These are phyloP conservation scores for Chloroceryle inda DNA, from an alignment of 2,797 vertebrate genomes.

Conservation along the genomic window DNA sequence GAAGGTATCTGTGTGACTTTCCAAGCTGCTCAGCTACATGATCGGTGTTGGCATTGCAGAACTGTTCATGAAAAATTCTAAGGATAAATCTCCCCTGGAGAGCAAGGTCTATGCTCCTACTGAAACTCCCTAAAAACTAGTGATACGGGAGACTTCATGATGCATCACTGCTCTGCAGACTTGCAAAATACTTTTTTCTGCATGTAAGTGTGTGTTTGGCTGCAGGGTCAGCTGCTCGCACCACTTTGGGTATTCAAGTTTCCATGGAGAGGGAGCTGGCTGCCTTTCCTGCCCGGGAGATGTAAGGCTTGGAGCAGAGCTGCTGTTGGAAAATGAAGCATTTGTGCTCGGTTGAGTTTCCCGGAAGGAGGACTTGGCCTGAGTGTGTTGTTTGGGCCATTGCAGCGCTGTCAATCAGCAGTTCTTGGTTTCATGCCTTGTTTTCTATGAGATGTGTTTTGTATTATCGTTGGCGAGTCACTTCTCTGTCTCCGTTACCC, in stretches of 20 bases:
- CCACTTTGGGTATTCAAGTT: neutral
- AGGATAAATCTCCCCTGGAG: neutral
- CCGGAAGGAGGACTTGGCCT: neutral
- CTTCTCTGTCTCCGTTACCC: neutral
- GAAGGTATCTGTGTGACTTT: neutral
- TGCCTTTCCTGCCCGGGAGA: neutral
- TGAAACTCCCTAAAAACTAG: neutral
- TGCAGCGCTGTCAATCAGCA: neutral
- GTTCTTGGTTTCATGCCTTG: neutral
- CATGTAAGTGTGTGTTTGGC: neutral
- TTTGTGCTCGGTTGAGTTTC: slow-evolving; percentile 7
- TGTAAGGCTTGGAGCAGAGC: neutral
- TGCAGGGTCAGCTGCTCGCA: neutral
- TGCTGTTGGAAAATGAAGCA: neutral
- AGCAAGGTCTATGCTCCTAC: neutral
- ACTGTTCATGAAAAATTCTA: neutral
- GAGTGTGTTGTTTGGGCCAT: neutral
- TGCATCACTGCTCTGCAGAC: neutral
- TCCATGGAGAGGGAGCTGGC: slow-evolving; percentile 37
- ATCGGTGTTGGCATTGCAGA: neutral
- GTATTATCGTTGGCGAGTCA: neutral
- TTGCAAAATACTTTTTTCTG: neutral
- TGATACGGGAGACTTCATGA: neutral
- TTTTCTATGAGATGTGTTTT: neutral
- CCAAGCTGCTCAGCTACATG: rapidly evolving